Evolutionary conservation across 1,140 invertebrate species (phyloP), one percentile per base, ranked within the genome.

Genomic region (Trialeurodes vaporariorum): DNA sequence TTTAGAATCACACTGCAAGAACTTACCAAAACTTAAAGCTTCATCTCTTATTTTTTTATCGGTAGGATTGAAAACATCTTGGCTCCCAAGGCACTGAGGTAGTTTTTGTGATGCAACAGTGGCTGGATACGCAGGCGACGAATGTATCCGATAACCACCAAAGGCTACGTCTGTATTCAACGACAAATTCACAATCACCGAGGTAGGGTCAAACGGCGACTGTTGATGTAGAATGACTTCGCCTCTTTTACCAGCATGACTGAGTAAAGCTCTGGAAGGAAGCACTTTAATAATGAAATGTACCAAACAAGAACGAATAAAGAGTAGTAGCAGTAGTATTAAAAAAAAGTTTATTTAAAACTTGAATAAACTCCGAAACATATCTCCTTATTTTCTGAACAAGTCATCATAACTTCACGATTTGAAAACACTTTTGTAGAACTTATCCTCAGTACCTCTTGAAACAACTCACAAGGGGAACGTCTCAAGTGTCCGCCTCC

Each of bases 131-230:
- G 67, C 59, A 0, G 90, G 89, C 68, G 92, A 77, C 61, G 86
- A 85, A 68, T 87, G 85, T 71, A 92, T 85, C 73, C 82, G 83
- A 73, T 88, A 89, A 64, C 80, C 81, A 1, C 84, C 81, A 25
- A 87, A 64, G 34, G 68, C 67, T 80, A 74, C 82, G 81, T 70
- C 64, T 63, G 59, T 64, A 59, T 61, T 67, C 0, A 71, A 69
- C 1, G 73, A 65, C 73, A 78, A 77, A 67, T 75, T 68, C 9
- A 65, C 26, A 13, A 58, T 61, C 34, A 93, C 79, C 79, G 86
- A 88, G 0, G 93, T 94, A 0, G 90, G 87, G 77, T 93, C 87
- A 74, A 92, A 94, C 9, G 86, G 86, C 0, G 91, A 93, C 24
- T 86, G 82, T 80, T 98, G 95, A 11, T 81, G 83, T 27, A 97